Base-by-base conservation (phyloP, 2,797 vertebrate species). In the Passerculus sandwichensis region DNA sequence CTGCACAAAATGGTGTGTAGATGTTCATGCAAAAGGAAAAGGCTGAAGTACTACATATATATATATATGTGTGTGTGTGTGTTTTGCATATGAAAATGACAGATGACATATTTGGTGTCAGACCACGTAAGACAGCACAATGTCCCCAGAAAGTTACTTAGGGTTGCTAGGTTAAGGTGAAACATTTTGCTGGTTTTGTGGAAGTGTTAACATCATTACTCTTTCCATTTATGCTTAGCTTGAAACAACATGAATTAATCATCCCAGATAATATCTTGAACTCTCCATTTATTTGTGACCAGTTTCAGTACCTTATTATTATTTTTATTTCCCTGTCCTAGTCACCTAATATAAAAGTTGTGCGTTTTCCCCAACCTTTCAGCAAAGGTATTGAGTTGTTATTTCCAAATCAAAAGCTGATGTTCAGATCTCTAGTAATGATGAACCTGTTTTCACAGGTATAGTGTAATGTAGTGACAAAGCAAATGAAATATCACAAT, bases 351-450 rank as follows among this genome's bases (percentile, higher is more conserved):
- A n/a, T 30, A 61, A 85, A 79, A 50, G 9, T 19, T 47, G 34
- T 2, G 0, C 0, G 0, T 26, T 34, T 30, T 6, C 18, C 4
- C 20, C 13, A 51, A 6, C 25, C 10, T 74, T 80, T 64, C n/a
- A 74, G 22, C 36, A 80, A 85, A 88, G 12, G 5, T 56, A 76
- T 38, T 1, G 2, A 61, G 6, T 21, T 60, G 16, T 40, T 64
- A 26, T 38, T 87, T 91, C 42, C 20, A 72, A 61, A 75, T 51
- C 11, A 54, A 59, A 85, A 75, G 10, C 15, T 69, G 54, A 60
- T 75, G 34, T 59, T 19, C 19, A 51, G 2, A 61, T 50, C 36
- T 78, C 25, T 65, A 14, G 11, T 50, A 61, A 32, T 10, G 15
- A 47, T 38, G 13, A 25, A 32, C 40, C 11, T 50, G 8, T 53